phyloP scores from a whole-genome alignment of 2,888 invertebrate species.

The Drosophila macrothrix region DNA sequence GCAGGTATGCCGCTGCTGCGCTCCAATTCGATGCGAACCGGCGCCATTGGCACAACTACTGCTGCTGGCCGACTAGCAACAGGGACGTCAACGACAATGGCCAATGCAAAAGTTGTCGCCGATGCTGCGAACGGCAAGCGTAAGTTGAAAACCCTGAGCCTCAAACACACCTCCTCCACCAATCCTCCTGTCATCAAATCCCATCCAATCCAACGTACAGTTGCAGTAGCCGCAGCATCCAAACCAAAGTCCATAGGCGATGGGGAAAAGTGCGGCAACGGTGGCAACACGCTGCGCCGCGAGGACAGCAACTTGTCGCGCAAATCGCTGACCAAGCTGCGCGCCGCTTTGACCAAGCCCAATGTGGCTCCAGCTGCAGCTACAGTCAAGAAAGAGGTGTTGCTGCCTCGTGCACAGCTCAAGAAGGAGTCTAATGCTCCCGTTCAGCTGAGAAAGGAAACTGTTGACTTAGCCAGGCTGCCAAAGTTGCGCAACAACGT shows the following conservation, averaged over 20 bases:
- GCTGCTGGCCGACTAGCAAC: slow-evolving; percentile 14
- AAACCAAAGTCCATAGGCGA: slow-evolving; percentile 46
- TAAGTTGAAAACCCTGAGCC: slow-evolving; percentile 41
- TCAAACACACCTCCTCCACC: background rate
- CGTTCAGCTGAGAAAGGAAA: slow-evolving; percentile 33
- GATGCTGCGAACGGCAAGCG: slow-evolving; percentile 41
- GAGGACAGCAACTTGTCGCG: slow-evolving; percentile 84
- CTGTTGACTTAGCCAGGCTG: slow-evolving; percentile 14
- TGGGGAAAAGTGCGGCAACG: slow-evolving; percentile 39
- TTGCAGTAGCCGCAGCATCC: slow-evolving; percentile 5
- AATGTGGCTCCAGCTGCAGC: background rate
- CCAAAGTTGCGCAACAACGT: slow-evolving; percentile 16
- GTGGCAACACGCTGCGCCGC: slow-evolving; percentile 69
- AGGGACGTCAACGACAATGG: slow-evolving; percentile 65
- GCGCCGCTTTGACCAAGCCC: slow-evolving; percentile 76
- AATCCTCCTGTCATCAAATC: slow-evolving; percentile 13
- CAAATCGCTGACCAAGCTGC: slow-evolving; percentile 82
- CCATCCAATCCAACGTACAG: slow-evolving; percentile 13
- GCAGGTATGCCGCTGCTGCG: slow-evolving; percentile 54
- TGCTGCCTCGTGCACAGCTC: slow-evolving; percentile 18
- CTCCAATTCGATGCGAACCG: slow-evolving; percentile 78
- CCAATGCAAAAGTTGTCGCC: slow-evolving; percentile 74
- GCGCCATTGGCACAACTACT: slow-evolving; percentile 3
- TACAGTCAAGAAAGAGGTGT: slow-evolving; percentile 20
- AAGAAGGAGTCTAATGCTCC: slow-evolving; percentile 10